Evolutionary conservation across 1,140 invertebrate species (phyloP), one percentile per base, ranked within the genome.

Genomic region (Cydia amplana): DNA sequence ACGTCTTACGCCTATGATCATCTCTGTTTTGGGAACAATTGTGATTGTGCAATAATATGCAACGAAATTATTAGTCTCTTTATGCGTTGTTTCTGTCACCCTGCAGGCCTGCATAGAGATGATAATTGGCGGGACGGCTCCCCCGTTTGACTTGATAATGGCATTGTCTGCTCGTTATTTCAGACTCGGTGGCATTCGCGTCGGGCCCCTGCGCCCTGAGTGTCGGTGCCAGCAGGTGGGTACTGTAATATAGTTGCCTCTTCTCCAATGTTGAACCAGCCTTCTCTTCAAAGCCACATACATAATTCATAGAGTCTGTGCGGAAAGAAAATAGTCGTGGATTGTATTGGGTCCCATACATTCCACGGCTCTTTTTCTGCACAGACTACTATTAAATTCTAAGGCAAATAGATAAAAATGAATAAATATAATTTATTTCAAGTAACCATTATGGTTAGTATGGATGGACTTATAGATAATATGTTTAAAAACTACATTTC

Each of bases 81-180:
- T 36, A 65, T 14, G 32, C 32, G 23, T 25, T 23, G 25, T 28
- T 65, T 32, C 14, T 67, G 23, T 67, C 36, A 25, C 7, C 10
- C 23, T 32, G 49, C 36, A 4, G 2, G 4, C 14, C 23, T 18
- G 51, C 40, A 1, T 12, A 70, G 78, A 83, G 81, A 79, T 85
- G 74, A 86, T 89, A 79, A 81, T 75, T 74, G 74, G 84, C 79
- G 74, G 72, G 80, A 86, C 83, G 84, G 79, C 74, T 79, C 67
- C 75, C 75, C 28, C 80, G 76, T 76, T 90, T 91, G 86, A 87
- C 88, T 82, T 80, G 80, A 90, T 92, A 92, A 92, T 92, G 90
- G 91, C 91, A 90, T 87, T 84, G 82, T 92, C 83, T 92, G 91
- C 87, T 91, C 87, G 79, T 92, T 86, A 89, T 92, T 92, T 92